These are phyloP conservation scores for Myxocyprinus asiaticus DNA, from an alignment of 2,113 vertebrate genomes.

Conservation along the genomic window DNA sequence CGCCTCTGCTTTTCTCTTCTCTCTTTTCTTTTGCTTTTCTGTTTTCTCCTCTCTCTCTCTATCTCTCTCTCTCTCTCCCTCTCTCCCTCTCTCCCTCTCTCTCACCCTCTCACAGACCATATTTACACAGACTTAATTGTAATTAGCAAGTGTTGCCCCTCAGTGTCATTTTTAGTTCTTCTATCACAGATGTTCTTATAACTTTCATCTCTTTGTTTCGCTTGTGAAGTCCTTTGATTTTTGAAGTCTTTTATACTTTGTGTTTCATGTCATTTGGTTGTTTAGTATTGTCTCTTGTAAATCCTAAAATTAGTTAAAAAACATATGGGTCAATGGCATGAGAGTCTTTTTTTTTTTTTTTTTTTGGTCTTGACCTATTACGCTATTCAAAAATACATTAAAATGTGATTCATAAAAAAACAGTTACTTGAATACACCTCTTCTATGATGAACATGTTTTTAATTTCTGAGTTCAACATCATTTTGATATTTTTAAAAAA, in stretches of 20 bases:
- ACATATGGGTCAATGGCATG: too few relatives aligned
- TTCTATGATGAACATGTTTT: too few relatives aligned
- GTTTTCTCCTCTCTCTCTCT: neutral
- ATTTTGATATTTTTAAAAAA: too few relatives aligned
- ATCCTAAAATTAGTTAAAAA: too few relatives aligned
- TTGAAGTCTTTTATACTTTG: neutral
- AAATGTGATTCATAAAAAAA: too few relatives aligned
- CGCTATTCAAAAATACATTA: too few relatives aligned
- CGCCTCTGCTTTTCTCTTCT: constrained; percentile 47
- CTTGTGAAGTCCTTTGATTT: neutral
- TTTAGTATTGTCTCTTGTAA: neutral
- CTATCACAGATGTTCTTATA: neutral
- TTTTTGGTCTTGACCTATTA: too few relatives aligned
- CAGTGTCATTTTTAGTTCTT: constrained; percentile 20
- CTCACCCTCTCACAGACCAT: constrained; percentile 6
- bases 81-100: constrained; percentile 10
- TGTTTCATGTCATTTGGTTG: neutral
- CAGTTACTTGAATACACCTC: too few relatives aligned
- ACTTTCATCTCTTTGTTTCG: neutral
- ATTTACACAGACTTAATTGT: constrained; percentile 47
- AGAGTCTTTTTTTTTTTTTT: too few relatives aligned
- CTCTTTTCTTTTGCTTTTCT: constrained; percentile 48
- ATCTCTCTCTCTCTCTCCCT: constrained; percentile 51
- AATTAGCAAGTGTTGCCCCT: constrained; percentile 44
- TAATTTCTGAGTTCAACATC: too few relatives aligned